These are phyloP conservation scores for Hippopotamyrus pictus DNA, from an alignment of 2,797 vertebrate genomes.

Conservation along the genomic window DNA sequence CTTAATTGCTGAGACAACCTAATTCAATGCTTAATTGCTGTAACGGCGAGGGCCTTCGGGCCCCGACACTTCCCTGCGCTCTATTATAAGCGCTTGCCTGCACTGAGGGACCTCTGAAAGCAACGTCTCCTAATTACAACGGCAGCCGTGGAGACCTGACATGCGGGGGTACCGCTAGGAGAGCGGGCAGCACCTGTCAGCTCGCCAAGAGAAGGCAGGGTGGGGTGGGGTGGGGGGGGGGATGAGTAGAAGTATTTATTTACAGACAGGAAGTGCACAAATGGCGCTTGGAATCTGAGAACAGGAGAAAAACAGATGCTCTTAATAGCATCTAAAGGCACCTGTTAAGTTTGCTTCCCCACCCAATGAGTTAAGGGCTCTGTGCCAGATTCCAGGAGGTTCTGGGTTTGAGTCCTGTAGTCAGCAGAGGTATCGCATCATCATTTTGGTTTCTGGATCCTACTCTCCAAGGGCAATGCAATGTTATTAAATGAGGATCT, in stretches of 20 bases:
- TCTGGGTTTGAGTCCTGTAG: background rate
- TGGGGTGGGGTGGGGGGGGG: background rate
- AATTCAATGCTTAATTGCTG: conserved; percentile 13
- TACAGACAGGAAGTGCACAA: background rate
- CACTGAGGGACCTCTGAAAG: background rate
- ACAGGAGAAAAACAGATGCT: background rate
- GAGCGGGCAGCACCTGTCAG: background rate
- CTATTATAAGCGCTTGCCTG: conserved; percentile 2
- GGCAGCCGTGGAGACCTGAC: background rate
- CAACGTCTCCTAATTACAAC: background rate
- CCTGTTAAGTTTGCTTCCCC: background rate
- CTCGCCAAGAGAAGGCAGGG: background rate
- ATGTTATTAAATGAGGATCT: background rate
- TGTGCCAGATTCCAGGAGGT: background rate
- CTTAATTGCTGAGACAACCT: conserved; percentile 14
- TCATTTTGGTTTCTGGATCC: background rate
- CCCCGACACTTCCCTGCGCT: background rate
- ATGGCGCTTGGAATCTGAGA: background rate
- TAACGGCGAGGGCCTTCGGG: background rate
- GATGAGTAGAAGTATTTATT: background rate
- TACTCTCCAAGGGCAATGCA: background rate
- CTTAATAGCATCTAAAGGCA: background rate
- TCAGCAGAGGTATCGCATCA: background rate
- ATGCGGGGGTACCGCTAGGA: background rate
- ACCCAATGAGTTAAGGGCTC: background rate